Evolutionary conservation across 1,140 invertebrate genomes (phyloP).

Genomic region (Listronotus oregonensis): DNA sequence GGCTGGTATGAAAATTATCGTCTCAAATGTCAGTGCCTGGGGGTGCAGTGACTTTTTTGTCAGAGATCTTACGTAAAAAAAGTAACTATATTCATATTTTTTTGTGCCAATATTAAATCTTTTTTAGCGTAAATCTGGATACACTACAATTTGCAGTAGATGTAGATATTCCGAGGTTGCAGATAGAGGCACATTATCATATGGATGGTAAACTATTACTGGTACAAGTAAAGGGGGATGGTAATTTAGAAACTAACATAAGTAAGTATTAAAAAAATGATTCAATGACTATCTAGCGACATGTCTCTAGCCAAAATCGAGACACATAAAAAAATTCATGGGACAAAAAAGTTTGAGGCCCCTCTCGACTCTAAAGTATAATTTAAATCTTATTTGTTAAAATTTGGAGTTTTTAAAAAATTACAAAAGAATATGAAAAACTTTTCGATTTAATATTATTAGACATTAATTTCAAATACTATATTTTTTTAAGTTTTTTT

Average conservation of each 20-base stretch:
- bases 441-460: too few relatives aligned
- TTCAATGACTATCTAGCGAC: too few relatives aligned
- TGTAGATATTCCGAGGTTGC: conserved; percentile 61
- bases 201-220: conserved; percentile 66
- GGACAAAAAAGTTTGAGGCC: too few relatives aligned
- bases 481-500: too few relatives aligned
- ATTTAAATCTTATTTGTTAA: too few relatives aligned
- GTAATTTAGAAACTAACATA: conserved; percentile 65
- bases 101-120: background rate
- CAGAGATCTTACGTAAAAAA: conserved; percentile 61
- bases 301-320: background rate
- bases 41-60: conserved; percentile 67
- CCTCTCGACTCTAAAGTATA: too few relatives aligned
- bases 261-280: conserved; percentile 59
- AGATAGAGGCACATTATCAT: conserved; percentile 64
- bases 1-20: conserved; percentile 61
- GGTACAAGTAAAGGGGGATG: conserved; percentile 65
- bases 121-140: conserved; percentile 59
- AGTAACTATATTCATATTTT: conserved; percentile 6
- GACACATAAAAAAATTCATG: too few relatives aligned
- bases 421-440: too few relatives aligned
- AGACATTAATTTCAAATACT: too few relatives aligned
- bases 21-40: conserved; percentile 61
- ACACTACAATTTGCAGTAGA: conserved; percentile 59
- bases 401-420: too few relatives aligned